Percentiles rank a stretch among this genome's conserved stretches.
These are phyloP conservation scores for Coracias cyanogaster DNA, from an alignment of 2,797 vertebrate species.

Conservation along the genomic window DNA sequence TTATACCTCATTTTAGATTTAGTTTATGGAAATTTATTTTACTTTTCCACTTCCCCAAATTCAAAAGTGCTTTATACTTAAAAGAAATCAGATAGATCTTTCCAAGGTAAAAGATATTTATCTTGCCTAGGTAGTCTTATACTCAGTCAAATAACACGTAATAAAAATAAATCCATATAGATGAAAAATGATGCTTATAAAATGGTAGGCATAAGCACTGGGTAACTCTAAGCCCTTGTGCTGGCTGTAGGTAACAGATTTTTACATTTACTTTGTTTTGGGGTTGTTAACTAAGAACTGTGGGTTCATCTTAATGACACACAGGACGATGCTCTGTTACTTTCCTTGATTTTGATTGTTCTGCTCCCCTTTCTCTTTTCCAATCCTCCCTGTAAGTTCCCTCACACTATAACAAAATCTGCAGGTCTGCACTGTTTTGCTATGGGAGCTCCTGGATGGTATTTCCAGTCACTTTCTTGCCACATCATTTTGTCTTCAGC, in stretches of 20 bases:
- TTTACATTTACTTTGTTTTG: neutral
- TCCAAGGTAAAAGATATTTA: neutral
- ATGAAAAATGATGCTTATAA: neutral
- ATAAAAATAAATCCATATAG: constrained; percentile 2
- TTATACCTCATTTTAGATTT: constrained; percentile 12
- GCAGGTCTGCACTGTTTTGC: neutral
- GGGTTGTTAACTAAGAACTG: neutral
- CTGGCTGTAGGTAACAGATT: neutral
- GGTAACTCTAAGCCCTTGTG: neutral
- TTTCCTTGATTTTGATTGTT: neutral
- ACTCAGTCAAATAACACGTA: neutral
- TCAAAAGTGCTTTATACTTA: constrained; percentile 1
- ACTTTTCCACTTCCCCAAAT: constrained; percentile 24
- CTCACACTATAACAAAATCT: neutral
- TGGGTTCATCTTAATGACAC: neutral
- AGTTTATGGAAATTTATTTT: constrained; percentile 35
- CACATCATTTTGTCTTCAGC: constrained; percentile 55
- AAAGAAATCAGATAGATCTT: neutral
- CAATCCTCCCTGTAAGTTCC: neutral
- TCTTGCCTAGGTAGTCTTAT: constrained; percentile 2
- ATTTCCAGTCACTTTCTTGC: constrained; percentile 48
- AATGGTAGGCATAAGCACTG: neutral
- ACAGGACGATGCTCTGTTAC: neutral
- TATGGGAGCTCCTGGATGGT: constrained; percentile 14
- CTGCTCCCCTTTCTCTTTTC: neutral